Evolutionary conservation across 2,888 invertebrate species (phyloP), one percentile per base, ranked within the genome.

Genomic region (Pyrocoelia pectoralis): DNA sequence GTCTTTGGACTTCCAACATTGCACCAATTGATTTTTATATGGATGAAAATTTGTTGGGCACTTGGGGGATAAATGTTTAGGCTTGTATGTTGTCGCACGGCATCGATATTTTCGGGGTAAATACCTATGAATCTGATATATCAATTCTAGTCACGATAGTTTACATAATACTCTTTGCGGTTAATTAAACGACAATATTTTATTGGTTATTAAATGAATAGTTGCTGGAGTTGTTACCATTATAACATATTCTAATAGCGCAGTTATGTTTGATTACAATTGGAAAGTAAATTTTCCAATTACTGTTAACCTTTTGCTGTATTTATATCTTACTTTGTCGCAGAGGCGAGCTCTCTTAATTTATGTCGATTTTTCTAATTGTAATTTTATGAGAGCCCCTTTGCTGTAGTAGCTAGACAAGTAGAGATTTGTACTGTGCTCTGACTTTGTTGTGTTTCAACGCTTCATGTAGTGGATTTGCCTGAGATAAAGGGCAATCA

Each of bases 401-500:
- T 56, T 60, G 61, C 56, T 19, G 49, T 57, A 61, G 60, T 57
- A 49, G 55, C 56, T 65, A 61, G 61, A 59, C 46, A 52, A 65
- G 69, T 67, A 68, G 65, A 54, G 29, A 65, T 52, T 52, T 65
- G 67, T 67, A 61, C 53, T 61, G 38, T 58, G 65, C 65, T 70
- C 71, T 73, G 70, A 70, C 67, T 71, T 69, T 74, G 64, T 74
- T 81, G 78, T 80, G 76, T 79, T 79, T 77, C 73, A 81, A 80
- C 78, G 82, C 81, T 82, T 81, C 80, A 77, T 79, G 82, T 82
- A 97, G 97, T 97, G 94, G 97, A 97, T 90, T 92, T 95, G 85
- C 96, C 96, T 85, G 96, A 95, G 90, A 94, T 96, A 87, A 96
- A 95, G 87, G 97, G 96, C 84, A 95, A 95, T 85, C 96, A 97